Base-by-base conservation (phyloP, 2,113 vertebrate genomes). In the Patagioenas fasciata region DNA sequence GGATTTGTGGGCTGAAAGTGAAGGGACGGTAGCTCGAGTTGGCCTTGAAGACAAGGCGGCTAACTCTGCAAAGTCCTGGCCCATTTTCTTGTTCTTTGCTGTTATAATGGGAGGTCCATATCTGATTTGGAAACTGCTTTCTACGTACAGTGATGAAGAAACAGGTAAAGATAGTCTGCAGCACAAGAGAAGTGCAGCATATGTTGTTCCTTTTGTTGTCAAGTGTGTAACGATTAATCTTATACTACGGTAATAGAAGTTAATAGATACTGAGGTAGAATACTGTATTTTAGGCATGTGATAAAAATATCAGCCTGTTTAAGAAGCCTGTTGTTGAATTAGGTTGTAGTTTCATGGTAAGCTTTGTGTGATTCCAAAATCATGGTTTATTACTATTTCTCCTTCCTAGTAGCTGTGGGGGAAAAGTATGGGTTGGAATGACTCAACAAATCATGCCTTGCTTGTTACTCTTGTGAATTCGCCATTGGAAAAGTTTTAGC, bases 111-210 rank as follows among this genome's bases (percentile, higher is more conserved):
- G 99, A 15, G 99, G 99, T 62, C 99, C 99, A 19, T 99, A 99
- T 93, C 98, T 99, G 70, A 99, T 99, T 90, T 99, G 99, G 99
- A 99, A 99, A 89, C 98, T 99, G 71, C 98, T 99, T 11, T 99
- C 99, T 67, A 98, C 97, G 3, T 91, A 98, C 61, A 97, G 61
- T 50, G 88, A 98, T 1, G 98, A 99, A 88, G 98, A 98, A 89
- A 97, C 87, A 85, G 98, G 99, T 99, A 97, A 97, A 98, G 87
- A 88, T 56, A 32, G 70, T 74, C 42, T 70, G 51, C 40, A 74
- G 69, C 69, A 21, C 1, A 2, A 65, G 31, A 34, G 18, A 70
- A 71, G 25, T 23, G 48, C 54, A 36, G 21, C 6, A 1, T 64
- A 14, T 44, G 1, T 31, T 57, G 19, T 40, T 83, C 20, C 16